Evolutionary conservation across 2,797 vertebrate species (phyloP), one percentile per base, ranked within the genome.

Genomic region (Rhinatrema bivittatum): DNA sequence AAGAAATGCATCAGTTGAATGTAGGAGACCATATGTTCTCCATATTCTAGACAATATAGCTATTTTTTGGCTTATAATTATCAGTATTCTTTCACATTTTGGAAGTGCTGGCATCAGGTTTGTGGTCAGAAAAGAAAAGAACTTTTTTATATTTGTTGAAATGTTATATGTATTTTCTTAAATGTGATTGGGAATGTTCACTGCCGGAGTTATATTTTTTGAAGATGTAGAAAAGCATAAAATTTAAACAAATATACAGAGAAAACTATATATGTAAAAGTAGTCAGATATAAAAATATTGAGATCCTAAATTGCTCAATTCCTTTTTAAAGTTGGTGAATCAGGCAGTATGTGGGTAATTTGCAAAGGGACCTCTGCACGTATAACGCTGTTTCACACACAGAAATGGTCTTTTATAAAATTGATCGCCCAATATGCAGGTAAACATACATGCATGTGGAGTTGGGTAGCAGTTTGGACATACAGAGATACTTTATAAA

Each of bases 141-240:
- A 13, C 16, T 65, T 79, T 81, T 81, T 82, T 82, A 60, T 82
- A 83, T 75, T 72, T 71, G 46, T 60, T 60, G 50, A 68, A 56
- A 73, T 81, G 72, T 65, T 76, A 60, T 60, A 65, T 70, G 64
- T 66, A 64, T 76, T 79, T 74, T 74, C 65, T 66, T 78, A 71
- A 72, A 45, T 66, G n/a, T n/a, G 42, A 57, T 51, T 74, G 72
- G 5, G 48, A 70, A 70, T 59, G 33, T 60, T 46, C 74, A 61
- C 74, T 52, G 44, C 20, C 17, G 48, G 60, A 48, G 38, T 62
- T 78, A 55, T 62, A 51, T 67, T 75, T 84, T n/a, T 72, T 71
- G 53, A 62, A 50, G 62, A 55, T 57, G 51, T 54, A 62, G 48
- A 60, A 53, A 40, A 8, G 32, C 42, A 48, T 22, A 46, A 58